Base-by-base conservation (phyloP, 92 coral and sea anemone species). In the Ricordea florida region DNA sequence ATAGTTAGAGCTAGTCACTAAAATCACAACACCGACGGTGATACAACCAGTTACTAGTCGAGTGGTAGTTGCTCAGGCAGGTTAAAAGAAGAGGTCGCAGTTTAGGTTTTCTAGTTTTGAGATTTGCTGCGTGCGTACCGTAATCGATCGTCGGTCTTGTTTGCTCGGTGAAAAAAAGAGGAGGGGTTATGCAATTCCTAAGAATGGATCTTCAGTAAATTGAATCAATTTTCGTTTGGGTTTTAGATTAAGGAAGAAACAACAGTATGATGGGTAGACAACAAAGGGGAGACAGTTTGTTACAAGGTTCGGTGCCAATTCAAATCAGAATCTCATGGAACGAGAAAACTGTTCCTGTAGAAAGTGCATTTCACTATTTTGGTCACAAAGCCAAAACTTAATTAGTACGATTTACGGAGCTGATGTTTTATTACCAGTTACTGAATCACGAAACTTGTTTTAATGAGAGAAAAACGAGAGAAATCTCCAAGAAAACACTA, bases 81-180 rank as follows among this genome's bases (percentile, higher is more conserved):
- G 37, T 18, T 8, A 26, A 10, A 29, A 41, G n/a, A 8, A 29
- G 11, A 38, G 41, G 51, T 70, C 30, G 65, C 21, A n/a, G n/a
- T 36, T 14, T 7, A 36, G 66, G 55, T 14, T 55, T 26, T 56
- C 28, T 41, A 13, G 29, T 26, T 17, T 5, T 38, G 52, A 52
- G 28, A 31, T 41, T 52, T 17, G 41, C 38, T 42, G 42, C 30
- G 61, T 29, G 31, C 53, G 70, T 26, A 15, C 48, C 68, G 52
- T 86, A 80, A 86, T 86, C 80, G 91, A 86, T 79, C 30, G 77
- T 52, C 78, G 80, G 80, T 56, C 56, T 76, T 90, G 83, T 86
- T 86, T 90, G 81, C 79, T 78, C 82, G 89, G 47, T 59, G 77
- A 61, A 64, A 72, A 51, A 87, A 86, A 81, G 70, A 90, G 89